Evolutionary conservation across 2,888 invertebrate species (phyloP), one percentile per base, ranked within the genome.

Genomic region (Cremastinae sp.): DNA sequence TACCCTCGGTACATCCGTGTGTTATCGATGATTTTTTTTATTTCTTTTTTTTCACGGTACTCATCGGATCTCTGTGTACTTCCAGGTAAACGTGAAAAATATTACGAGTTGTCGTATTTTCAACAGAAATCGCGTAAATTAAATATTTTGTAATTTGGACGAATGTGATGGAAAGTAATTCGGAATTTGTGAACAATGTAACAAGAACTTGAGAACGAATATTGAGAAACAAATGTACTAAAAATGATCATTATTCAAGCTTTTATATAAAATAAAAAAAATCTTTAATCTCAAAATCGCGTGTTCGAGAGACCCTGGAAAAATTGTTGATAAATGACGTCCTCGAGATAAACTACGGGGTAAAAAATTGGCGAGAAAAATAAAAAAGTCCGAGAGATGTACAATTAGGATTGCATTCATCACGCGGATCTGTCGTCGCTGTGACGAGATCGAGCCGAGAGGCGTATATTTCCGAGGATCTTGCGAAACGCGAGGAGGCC

Each of bases 391-490:
- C 22, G 41, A 65, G 61, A 74, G 70, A 77, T 74, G 74, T 77
- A 70, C 70, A 74, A 77, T 77, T 74, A 74, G 74, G 53, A 45
- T 55, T 55, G 70, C 61, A 70, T 77, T 72, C 59, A 47, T 72
- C 73, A 56, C 35, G 66, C 53, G 2, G 12, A 41, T 39, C 73
- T 59, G 59, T 69, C 64, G 35, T 76, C 47, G 49, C 64, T 66
- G 45, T 39, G 58, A 53, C 22, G 74, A 16, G 68, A 70, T 77
- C 69, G 61, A 61, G 65, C 70, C 58, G 55, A 69, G 62, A 49
- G 35, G 53, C 43, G 8, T 28, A 39, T 72, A 28, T 53, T 64
- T 62, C 72, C 56, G 28, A 35, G 45, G 66, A 68, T 72, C 51
- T 61, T 51, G 53, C 43, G 68, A 76, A 73, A 66, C 65, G 71